A percentile compares a stretch with the other conserved stretches of the same genome.
phyloP scores from a whole-genome alignment of 2,113 vertebrate species.

The Syngnathus floridae region DNA sequence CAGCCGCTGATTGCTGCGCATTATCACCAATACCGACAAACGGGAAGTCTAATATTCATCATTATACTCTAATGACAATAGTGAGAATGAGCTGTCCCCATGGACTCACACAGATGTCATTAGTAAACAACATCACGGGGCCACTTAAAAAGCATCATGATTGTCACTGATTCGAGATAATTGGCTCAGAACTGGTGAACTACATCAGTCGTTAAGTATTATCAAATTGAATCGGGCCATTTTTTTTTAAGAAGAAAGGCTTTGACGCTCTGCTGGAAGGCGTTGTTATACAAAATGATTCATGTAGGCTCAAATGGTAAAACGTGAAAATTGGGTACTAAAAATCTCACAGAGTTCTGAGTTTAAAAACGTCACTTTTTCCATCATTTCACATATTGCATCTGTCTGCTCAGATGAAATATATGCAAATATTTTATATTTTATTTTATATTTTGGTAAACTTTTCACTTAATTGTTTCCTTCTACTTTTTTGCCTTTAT shows the following conservation, averaged over 20 bases:
- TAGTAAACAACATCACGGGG: constrained; percentile 24
- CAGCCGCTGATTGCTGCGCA: background rate
- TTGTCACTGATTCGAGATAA: constrained; percentile 23
- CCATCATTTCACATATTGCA: background rate
- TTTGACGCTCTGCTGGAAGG: constrained; percentile 5
- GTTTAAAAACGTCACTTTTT: background rate
- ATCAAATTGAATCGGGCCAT: constrained; percentile 18
- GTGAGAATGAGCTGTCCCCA: constrained; percentile 40
- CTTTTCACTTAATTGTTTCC: background rate
- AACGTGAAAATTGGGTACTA: background rate
- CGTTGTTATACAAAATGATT: constrained; percentile 3
- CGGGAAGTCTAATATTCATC: constrained; percentile 21
- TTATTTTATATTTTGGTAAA: background rate
- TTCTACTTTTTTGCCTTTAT: background rate
- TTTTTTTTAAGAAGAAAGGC: constrained; percentile 13
- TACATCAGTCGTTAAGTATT: constrained; percentile 10
- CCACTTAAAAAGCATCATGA: constrained; percentile 18
- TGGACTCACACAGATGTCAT: constrained; percentile 20
- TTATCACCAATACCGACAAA: constrained; percentile 19
- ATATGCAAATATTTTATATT: background rate
- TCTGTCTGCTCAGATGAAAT: background rate
- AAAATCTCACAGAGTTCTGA: background rate
- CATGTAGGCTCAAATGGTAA: background rate
- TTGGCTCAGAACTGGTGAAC: constrained; percentile 13
- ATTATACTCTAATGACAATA: constrained; percentile 23